Base-by-base conservation (phyloP, 2,888 invertebrate species). In the Rugalucina vietnamica region DNA sequence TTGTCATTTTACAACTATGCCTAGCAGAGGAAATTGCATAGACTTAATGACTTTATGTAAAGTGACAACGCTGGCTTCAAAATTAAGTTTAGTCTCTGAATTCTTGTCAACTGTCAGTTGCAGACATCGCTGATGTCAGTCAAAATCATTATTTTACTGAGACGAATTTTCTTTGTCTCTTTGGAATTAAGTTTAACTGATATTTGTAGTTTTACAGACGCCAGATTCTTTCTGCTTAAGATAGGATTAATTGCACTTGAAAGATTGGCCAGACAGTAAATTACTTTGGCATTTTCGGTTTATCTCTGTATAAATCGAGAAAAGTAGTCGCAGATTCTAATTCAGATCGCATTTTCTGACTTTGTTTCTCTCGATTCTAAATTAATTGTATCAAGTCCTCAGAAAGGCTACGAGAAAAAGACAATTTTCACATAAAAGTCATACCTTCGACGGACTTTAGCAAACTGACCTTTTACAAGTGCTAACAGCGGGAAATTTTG, bases 221-320 rank as follows among this genome's bases (percentile, higher is more conserved):
- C 34, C 65, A 21, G 12, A 21, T 34, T 4, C 34, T 54, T 24
- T 2, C 65, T 24, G 14, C 65, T 65, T 65, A 32, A 29, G 65
- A 32, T 29, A 21, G 34, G 34, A 65, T 65, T 65, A 65, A 65
- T 65, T 65, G 65, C 18, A 12, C 18, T 34, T 34, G 65, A 65
- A 65, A 65, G 65, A 65, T 65, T 14, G 65, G n/a, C 65, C 34
- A 65, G 65, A 65, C 65, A 65, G 32, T 34, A 65, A 34, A 65
- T 65, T 65, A 24, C 24, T 65, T 65, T 65, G 32, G 65, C 34
- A 18, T 65, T 60, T 60, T 27, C 29, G 60, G 27, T 29, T 27
- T 60, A 60, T 60, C 60, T 60, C 32, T 34, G 12, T 1, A 34
- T 29, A 34, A 65, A 65, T 65, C 34, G 34, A 29, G 1, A 34